Percentiles rank a stretch among this genome's conserved stretches.
Evolutionary conservation across 2,797 vertebrate genomes (phyloP).

Genomic region (Crocodylus rhombifer): DNA sequence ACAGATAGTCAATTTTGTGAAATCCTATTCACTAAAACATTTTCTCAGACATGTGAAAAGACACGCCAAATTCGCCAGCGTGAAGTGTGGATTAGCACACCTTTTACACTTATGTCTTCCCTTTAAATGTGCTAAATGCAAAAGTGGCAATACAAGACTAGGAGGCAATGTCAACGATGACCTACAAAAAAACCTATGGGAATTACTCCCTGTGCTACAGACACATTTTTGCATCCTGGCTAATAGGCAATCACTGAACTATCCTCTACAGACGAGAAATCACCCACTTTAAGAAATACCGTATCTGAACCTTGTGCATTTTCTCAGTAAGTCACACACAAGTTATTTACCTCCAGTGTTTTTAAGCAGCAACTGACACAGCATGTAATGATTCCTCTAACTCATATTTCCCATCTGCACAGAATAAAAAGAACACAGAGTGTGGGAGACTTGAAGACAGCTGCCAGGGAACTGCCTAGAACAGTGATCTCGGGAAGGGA

Average conservation of each 20-base stretch:
- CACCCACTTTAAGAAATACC: neutral
- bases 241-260: neutral
- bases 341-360: neutral
- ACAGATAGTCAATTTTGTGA: neutral
- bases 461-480: neutral
- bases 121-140: neutral
- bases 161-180: neutral
- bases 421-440: neutral
- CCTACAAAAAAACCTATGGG: neutral
- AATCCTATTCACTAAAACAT: neutral
- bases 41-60: neutral
- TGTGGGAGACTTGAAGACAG: neutral
- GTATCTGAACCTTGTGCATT: neutral
- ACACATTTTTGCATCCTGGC: neutral
- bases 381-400: rapidly evolving
- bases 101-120: neutral
- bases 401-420: neutral
- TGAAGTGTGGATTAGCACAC: neutral
- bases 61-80: neutral
- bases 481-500: neutral
- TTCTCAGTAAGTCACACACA: neutral
- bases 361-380: neutral
- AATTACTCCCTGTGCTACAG: neutral
- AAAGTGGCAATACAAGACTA: neutral
- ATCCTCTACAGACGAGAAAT: neutral